Conservation (phyloP, 2,888 invertebrate genomes). For the Sinelater perroti region DNA sequence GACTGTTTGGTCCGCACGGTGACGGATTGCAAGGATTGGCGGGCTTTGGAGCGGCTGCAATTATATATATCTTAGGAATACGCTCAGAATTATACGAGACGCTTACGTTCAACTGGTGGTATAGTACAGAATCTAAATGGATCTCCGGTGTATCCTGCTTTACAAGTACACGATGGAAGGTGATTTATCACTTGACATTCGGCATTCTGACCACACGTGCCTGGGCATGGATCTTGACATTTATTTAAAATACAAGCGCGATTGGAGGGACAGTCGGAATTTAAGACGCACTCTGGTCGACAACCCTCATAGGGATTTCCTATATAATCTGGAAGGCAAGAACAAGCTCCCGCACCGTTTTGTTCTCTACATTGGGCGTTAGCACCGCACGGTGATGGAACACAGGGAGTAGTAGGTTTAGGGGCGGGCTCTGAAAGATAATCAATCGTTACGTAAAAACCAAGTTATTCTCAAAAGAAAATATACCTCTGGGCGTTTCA, state of each 20-base stretch:
- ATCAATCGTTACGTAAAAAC: too few relatives aligned
- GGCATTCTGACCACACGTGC: conserved; percentile 78
- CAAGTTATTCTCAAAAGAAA: not conserved
- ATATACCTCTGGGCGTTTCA: conserved; percentile 47
- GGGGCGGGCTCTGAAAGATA: conserved; percentile 50
- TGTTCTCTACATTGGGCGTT: conserved; percentile 76
- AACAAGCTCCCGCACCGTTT: conserved; percentile 72
- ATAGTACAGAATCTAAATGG: conserved; percentile 73
- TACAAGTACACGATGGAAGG: conserved; percentile 74
- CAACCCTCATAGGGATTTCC: conserved; percentile 83
- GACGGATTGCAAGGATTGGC: conserved; percentile 74
- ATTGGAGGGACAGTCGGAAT: conserved; percentile 76
- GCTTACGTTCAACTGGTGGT: conserved; percentile 49
- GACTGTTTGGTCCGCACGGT: conserved; percentile 82
- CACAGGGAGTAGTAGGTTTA: conserved; percentile 64
- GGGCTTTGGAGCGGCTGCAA: conserved; percentile 46
- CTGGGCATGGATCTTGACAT: conserved; percentile 81
- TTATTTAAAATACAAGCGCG: conserved; percentile 76
- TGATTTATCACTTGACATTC: conserved; percentile 77
- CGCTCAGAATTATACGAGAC: too few relatives aligned
- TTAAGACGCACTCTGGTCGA: conserved; percentile 77
- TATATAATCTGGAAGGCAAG: conserved; percentile 74
- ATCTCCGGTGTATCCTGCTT: conserved; percentile 78
- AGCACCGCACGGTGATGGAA: conserved; percentile 71
- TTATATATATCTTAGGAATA: not conserved